A percentile compares a stretch with the other conserved stretches of the same genome.
Conservation (phyloP, 2,797 vertebrate genomes). For the Coluber constrictor region DNA sequence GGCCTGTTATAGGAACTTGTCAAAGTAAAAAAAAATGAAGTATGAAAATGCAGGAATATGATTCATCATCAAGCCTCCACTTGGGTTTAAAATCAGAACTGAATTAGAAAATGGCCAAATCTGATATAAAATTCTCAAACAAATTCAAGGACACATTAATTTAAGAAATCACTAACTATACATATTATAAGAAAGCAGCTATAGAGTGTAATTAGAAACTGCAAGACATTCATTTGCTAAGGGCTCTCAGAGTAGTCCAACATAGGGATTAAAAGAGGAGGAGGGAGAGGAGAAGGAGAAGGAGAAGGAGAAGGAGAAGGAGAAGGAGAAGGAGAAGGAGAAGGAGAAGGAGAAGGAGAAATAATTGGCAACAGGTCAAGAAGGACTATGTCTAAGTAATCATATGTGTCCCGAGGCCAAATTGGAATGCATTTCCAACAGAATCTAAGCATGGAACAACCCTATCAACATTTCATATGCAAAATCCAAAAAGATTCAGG, state of each 20-base stretch:
- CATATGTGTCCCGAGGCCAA: background rate
- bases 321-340: too few relatives aligned
- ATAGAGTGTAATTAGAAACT: background rate
- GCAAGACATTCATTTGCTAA: background rate
- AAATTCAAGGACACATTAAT: background rate
- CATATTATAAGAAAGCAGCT: background rate
- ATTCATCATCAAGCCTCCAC: background rate
- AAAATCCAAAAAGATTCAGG: background rate
- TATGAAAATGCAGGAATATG: background rate
- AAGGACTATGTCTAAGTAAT: background rate
- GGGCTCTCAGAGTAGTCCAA: background rate
- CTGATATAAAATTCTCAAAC: background rate
- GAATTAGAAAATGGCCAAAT: background rate
- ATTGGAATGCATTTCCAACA: background rate
- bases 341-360: background rate
- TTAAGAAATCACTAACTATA: background rate
- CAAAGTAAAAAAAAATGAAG: background rate
- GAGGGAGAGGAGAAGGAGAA: background rate
- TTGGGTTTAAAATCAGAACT: background rate
- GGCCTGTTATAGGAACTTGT: background rate
- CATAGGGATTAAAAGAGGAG: background rate
- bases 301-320: background rate
- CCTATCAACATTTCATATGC: background rate
- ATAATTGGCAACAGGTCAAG: background rate
- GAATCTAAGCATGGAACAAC: background rate